These are phyloP conservation scores for Heterochromis multidens DNA, from an alignment of 2,113 vertebrate species.

Conservation along the genomic window DNA sequence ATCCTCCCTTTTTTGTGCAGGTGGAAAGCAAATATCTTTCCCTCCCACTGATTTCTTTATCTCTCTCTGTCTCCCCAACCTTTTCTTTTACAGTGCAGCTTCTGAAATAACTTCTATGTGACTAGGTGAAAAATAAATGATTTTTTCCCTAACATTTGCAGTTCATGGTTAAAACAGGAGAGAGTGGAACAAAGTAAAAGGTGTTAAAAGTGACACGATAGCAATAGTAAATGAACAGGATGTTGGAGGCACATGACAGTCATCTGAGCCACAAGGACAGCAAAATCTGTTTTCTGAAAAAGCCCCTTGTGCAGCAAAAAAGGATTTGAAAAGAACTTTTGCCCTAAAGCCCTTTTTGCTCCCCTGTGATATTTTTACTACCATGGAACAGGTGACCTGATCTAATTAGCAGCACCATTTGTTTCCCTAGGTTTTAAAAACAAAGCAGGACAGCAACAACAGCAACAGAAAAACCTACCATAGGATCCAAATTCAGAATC, in stretches of 20 bases:
- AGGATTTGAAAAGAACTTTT: neutral
- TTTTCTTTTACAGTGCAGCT: neutral
- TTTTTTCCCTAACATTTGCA: neutral
- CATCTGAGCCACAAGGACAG: neutral
- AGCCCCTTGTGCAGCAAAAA: neutral
- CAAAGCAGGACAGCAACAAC: neutral
- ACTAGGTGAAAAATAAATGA: neutral
- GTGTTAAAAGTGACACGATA: neutral
- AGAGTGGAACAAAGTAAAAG: neutral
- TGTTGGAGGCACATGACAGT: neutral
- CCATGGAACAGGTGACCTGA: conserved; percentile 29
- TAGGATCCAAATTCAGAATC: conserved; percentile 83
- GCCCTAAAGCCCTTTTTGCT: neutral
- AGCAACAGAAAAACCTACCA: conserved; percentile 66
- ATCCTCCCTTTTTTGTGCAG: conserved; percentile 50
- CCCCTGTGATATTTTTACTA: conserved; percentile 14
- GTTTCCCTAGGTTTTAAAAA: neutral
- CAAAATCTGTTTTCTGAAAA: neutral
- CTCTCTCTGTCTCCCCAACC: neutral
- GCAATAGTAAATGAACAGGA: neutral
- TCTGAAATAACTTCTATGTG: neutral
- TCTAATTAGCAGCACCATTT: conserved; percentile 11
- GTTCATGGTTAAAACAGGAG: neutral
- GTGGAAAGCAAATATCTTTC: conserved; percentile 54
- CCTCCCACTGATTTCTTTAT: conserved; percentile 1